Conservation (phyloP, 2,888 invertebrate species). For the Tenthredo notha region DNA sequence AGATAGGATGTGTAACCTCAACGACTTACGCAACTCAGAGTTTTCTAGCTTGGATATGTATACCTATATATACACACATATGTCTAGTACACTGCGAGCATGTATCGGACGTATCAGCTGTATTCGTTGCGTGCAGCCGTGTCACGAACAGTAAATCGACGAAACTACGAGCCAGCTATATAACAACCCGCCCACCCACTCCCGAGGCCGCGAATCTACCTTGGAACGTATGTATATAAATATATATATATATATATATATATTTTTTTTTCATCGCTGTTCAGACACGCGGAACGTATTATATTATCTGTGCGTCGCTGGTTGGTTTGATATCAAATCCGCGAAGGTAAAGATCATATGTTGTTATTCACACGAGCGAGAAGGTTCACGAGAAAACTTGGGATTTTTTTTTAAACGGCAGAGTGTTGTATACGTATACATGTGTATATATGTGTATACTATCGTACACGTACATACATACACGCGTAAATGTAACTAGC, state of each 20-base stretch:
- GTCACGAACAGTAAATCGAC: neutral
- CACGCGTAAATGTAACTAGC: neutral
- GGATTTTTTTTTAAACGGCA: neutral
- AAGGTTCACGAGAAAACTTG: neutral
- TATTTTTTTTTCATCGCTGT: slow-evolving; percentile 2
- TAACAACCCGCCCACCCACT: neutral
- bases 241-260: too few species aligned
- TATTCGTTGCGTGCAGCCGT: slow-evolving; percentile 12
- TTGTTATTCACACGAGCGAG: neutral
- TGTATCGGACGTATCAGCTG: slow-evolving; percentile 23
- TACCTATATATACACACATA: neutral
- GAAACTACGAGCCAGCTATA: neutral
- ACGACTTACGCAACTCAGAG: slow-evolving; percentile 16
- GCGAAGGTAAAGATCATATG: neutral
- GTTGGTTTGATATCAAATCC: neutral
- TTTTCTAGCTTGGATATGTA: neutral
- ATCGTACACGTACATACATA: neutral
- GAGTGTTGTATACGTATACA: neutral
- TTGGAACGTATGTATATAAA: neutral
- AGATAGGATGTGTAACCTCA: slow-evolving; percentile 39
- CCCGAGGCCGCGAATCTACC: neutral
- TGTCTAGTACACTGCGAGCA: too few species aligned
- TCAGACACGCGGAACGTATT: neutral
- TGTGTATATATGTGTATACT: neutral
- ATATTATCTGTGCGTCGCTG: neutral